A percentile compares a stretch with the other conserved stretches of the same genome.
These are phyloP conservation scores for Dromius quadrimaculatus DNA, from an alignment of 2,888 invertebrate genomes.

Conservation along the genomic window DNA sequence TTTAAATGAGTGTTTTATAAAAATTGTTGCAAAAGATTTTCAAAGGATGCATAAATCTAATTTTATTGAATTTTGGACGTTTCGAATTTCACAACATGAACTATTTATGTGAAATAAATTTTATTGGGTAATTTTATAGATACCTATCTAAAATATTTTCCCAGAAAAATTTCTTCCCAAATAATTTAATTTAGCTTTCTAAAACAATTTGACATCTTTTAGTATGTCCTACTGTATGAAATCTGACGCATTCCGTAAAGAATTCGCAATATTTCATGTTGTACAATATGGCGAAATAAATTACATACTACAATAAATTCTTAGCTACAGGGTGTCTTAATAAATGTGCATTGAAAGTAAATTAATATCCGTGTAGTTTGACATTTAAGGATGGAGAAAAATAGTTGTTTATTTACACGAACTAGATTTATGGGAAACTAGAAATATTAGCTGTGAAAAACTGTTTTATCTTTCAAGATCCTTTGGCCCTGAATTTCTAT, in stretches of 20 bases:
- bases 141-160: no score
- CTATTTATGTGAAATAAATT: neutral
- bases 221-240: neutral
- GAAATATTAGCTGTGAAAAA: no score
- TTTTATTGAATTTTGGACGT: no score
- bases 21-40: no score
- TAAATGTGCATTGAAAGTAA: neutral
- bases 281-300: neutral
- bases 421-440: neutral
- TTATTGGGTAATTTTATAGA: neutral
- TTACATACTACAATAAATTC: neutral
- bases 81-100: no score
- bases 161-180: no score
- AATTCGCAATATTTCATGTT: neutral
- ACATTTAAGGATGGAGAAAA: neutral
- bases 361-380: neutral
- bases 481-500: no score
- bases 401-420: neutral
- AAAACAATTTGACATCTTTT: no score
- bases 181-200: no score
- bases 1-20: no score
- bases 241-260: neutral
- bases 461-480: no score
- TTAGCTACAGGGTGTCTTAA: neutral
- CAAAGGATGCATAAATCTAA: no score